Evolutionary conservation across 2,797 vertebrate genomes (phyloP).

Genomic region (Gobionotothen gibberifrons): DNA sequence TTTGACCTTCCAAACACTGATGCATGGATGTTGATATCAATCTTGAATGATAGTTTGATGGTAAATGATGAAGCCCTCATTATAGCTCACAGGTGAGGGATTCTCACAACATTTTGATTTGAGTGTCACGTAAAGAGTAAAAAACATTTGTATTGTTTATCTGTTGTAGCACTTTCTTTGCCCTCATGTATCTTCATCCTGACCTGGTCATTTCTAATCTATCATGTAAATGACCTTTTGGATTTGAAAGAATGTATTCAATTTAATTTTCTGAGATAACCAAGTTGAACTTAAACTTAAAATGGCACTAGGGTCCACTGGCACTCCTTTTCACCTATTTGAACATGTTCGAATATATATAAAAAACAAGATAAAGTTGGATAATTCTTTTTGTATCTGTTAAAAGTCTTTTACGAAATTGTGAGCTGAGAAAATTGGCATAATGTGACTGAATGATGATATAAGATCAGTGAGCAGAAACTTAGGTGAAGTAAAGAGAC

Average conservation of each 20-base stretch:
- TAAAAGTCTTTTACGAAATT: background rate
- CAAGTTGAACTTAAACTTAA: too few species aligned
- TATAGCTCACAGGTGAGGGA: background rate
- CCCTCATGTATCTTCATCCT: background rate
- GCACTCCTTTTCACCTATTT: background rate
- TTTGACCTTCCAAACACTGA: too few species aligned
- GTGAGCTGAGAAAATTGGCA: background rate
- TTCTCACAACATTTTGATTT: background rate
- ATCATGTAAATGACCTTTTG: conserved; percentile 33
- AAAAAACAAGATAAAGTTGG: background rate
- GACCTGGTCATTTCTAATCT: conserved; percentile 32
- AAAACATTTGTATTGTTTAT: background rate
- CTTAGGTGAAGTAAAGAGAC: background rate
- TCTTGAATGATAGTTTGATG: background rate
- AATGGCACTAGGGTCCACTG: too few species aligned
- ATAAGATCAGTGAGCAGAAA: background rate
- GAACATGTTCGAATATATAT: background rate
- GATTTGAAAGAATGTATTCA: conserved; percentile 11
- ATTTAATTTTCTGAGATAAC: too few species aligned
- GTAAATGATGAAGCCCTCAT: background rate
- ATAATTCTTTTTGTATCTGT: background rate
- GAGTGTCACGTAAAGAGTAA: too few species aligned
- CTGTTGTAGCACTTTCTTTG: background rate
- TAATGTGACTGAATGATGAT: conserved; percentile 6
- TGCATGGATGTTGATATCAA: background rate